Percentiles rank a stretch among this genome's conserved stretches.
These are phyloP conservation scores for Trichopria drosophilae DNA, from an alignment of 2,888 invertebrate genomes.

Conservation along the genomic window DNA sequence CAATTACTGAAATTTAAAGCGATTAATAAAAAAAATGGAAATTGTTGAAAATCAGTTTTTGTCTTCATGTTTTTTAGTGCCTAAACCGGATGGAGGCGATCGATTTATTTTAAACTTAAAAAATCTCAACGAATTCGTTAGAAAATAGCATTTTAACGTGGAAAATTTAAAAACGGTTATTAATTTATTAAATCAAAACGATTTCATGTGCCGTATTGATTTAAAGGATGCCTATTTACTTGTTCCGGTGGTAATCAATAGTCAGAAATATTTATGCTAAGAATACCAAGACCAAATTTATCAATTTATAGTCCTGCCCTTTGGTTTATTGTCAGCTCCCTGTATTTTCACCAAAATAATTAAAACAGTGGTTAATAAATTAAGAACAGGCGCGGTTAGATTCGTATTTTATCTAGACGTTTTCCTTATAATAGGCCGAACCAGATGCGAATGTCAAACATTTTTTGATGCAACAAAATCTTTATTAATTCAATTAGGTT, in stretches of 20 bases:
- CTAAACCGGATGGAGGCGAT: slow-evolving; percentile 2
- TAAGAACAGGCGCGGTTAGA: neutral
- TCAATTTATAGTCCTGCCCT: neutral
- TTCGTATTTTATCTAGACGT: slow-evolving; percentile 1
- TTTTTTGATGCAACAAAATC: neutral
- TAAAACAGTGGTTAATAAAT: neutral
- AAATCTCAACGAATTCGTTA: neutral
- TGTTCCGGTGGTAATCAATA: no score
- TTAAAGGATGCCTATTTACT: neutral
- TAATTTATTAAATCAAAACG: neutral
- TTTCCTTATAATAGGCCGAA: neutral
- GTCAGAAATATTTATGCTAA: slow-evolving; percentile 1
- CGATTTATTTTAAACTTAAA: slow-evolving; percentile 1
- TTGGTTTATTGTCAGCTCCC: neutral
- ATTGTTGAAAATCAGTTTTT: slow-evolving; percentile 3
- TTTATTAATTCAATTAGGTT: neutral
- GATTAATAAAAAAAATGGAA: neutral
- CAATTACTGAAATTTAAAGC: neutral
- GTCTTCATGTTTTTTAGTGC: neutral
- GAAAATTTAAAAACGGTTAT: neutral
- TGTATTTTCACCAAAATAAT: neutral
- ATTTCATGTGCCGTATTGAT: slow-evolving; percentile 5
- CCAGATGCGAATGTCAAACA: neutral
- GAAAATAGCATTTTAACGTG: neutral
- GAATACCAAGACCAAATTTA: neutral